Evolutionary conservation across 2,797 vertebrate species (phyloP), one percentile per base, ranked within the genome.

Genomic region (Allobates femoralis): DNA sequence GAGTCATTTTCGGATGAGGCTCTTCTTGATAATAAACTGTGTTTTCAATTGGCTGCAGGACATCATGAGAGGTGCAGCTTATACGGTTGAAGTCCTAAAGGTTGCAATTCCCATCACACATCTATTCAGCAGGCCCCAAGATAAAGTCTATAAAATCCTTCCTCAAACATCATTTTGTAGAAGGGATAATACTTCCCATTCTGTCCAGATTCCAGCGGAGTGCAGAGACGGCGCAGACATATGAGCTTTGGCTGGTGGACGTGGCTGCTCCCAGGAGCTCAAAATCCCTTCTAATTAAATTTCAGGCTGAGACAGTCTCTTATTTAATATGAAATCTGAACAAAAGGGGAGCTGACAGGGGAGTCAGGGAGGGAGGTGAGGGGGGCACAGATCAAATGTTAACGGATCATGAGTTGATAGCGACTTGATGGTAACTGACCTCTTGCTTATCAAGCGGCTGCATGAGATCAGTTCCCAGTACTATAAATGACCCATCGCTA

Each of bases 241-340:
- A 84, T 80, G 46, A 81, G 86, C 67, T 79, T 74, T 81, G 58
- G 53, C 74, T 56, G 37, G 77, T 87, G 86, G 82, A 73, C 82
- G 46, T 50, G 60, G 32, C 67, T 66, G 69, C 77, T 84, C 84
- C 79, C 83, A 76, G 69, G 77, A 87, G 77, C 77, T 56, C 67
- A 56, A 84, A 87, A 87, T 87, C 86, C 86, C 77, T 30, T 58
- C 82, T 87, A 87, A 87, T 87, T 84, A 87, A 67, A 87, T 87
- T 76, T 80, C 23, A 58, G 77, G 67, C 77, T 85, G 82, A 87
- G 86, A 85, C 86, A 84, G 86, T 87, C 86, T 84, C 82, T 87
- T 80, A 74, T 23, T 74, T 87, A 85, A 85, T 85, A 87, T 84
- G 86, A 81, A 84, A 81, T 58, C 4, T 80, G 77, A 74, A 76